Percentiles rank a stretch among this genome's conserved stretches.
phyloP scores from a whole-genome alignment of 2,888 invertebrate species.

The Nowickia ferox region DNA sequence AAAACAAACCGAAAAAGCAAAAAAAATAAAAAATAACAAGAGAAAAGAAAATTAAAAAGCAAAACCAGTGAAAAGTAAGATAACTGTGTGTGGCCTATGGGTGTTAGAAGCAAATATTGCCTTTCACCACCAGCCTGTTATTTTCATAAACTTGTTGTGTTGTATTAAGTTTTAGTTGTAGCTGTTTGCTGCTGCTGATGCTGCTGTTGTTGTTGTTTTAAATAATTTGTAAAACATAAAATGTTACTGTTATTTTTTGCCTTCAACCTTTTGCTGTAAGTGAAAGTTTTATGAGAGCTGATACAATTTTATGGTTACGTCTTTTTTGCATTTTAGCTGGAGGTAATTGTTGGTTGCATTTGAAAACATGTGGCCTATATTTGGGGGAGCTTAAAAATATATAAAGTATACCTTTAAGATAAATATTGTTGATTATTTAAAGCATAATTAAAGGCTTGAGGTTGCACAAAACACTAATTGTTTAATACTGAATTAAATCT shows the following conservation, averaged over 20 bases:
- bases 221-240: constrained; percentile 56
- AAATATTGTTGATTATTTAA: constrained; percentile 39
- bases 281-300: constrained; percentile 16
- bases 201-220: constrained; percentile 41
- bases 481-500: background rate
- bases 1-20: background rate
- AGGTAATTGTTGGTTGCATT: constrained; percentile 25
- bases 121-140: constrained; percentile 56
- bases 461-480: background rate
- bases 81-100: constrained; percentile 38
- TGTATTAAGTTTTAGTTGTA: constrained; percentile 14
- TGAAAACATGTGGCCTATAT: constrained; percentile 42
- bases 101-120: constrained; percentile 32
- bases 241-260: constrained; percentile 40
- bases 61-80: constrained; percentile 1
- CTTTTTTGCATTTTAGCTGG: constrained; percentile 17
- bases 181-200: constrained; percentile 4
- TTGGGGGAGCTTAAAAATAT: background rate
- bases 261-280: constrained; percentile 31
- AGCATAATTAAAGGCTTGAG: constrained; percentile 45
- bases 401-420: constrained; percentile 30
- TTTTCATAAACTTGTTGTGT: constrained; percentile 25
- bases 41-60: background rate
- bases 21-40: background rate
- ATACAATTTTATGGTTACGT: constrained; percentile 1